These are phyloP conservation scores for Volucella bombylans DNA, from an alignment of 2,888 invertebrate species.

Conservation along the genomic window DNA sequence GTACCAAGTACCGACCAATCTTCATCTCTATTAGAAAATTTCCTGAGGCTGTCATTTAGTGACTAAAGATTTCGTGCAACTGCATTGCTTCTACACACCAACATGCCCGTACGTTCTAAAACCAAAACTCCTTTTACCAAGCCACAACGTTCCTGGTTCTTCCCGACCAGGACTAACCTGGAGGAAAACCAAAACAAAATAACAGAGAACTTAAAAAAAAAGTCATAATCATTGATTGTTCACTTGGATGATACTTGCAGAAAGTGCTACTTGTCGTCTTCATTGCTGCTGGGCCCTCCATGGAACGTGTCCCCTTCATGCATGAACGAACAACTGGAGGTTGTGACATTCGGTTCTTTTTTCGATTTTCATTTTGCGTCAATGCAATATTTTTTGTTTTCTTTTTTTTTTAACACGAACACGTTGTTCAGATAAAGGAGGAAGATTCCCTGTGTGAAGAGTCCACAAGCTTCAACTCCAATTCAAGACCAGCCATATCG, in stretches of 20 bases:
- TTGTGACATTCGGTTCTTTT: constrained; percentile 47
- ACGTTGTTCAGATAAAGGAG: constrained; percentile 32
- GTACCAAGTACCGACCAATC: constrained; percentile 61
- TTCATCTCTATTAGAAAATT: constrained; percentile 68
- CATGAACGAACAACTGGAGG: constrained; percentile 56
- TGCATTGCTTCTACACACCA: constrained; percentile 35
- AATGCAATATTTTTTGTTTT: not conserved
- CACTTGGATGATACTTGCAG: constrained; percentile 58
- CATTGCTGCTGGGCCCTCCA: constrained; percentile 40
- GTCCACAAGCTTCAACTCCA: constrained; percentile 4
- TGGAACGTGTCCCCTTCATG: constrained; percentile 67
- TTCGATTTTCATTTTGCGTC: constrained; percentile 6
- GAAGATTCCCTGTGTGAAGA: constrained; percentile 24
- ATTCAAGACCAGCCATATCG: constrained; percentile 30
- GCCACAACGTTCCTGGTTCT: constrained; percentile 42
- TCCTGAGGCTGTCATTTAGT: constrained; percentile 68
- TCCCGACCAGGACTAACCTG: constrained; percentile 6
- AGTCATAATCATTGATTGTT: constrained; percentile 72
- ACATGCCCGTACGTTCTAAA: constrained; percentile 18
- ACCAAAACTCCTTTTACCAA: constrained; percentile 49
- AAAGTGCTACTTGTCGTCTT: constrained; percentile 71
- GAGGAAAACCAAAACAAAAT: not conserved
- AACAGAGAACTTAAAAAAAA: constrained; percentile 7
- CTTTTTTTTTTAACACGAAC: constrained; percentile 14
- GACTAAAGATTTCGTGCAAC: constrained; percentile 70